Evolutionary conservation across 2,797 vertebrate species (phyloP), one percentile per base, ranked within the genome.

Genomic region (Amblyopsis hoosieri): DNA sequence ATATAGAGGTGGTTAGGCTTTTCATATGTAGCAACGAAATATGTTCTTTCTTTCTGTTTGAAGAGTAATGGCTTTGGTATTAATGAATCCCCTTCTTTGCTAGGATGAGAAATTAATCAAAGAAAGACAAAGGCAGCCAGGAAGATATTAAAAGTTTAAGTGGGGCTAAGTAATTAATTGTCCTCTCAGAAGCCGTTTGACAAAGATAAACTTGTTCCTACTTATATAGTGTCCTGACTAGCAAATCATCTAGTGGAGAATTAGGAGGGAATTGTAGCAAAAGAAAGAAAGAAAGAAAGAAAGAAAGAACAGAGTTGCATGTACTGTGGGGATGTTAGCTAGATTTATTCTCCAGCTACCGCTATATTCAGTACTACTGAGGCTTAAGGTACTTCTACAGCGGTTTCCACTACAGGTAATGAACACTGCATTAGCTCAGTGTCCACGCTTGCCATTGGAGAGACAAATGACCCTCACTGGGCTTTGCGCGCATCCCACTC

Each of bases 91-190:
- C 86, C 83, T 87, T 84, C 73, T 86, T 87, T 75, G 78, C 62
- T 52, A 62, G 46, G 71, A 85, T 82, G 85, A 91, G 86, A 86
- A 91, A 92, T 93, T 91, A 93, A 93, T 93, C 89, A 92, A 86
- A 84, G 83, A 81, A 72, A 71, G 79, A 87, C 72, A 69, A 76
- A 76, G 73, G 86, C 81, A 88, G 33, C 33, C 5, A 82, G 82
- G 83, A 79, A 84, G 87, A 91, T 90, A 93, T 92, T 93, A 91
- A 91, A 92, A 93, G 89, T 92, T 92, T 85, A 90, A 90, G 76
- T 75, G 71, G 80, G 84, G 87, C 76, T 86, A 84, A 88, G 85
- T 81, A 83, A 90, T 90, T 81, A 82, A 86, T 89, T 85, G 79
- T 81, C 68, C 64, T 80, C 81, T 71, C 80, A 70, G 75, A 87